A percentile compares a stretch with the other conserved stretches of the same genome.
These are phyloP conservation scores for Hydrotaea cyrtoneurina DNA, from an alignment of 2,888 invertebrate species.

Conservation along the genomic window DNA sequence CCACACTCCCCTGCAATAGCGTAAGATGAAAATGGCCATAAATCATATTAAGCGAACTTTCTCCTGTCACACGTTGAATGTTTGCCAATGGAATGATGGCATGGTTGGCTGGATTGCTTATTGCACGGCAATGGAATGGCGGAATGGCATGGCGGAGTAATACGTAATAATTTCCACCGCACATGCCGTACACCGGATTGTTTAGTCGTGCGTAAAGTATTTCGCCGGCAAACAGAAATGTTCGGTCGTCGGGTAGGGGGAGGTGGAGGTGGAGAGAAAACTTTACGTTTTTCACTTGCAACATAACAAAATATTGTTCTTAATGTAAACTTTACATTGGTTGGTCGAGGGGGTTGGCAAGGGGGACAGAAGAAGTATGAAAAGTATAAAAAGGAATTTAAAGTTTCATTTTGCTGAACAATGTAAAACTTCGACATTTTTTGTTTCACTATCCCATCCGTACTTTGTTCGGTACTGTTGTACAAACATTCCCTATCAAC, in stretches of 20 bases:
- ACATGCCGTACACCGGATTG: constrained; percentile 13
- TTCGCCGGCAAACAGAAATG: background rate
- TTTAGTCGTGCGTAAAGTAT: constrained; percentile 43
- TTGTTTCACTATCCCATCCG: constrained; percentile 1
- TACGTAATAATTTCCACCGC: constrained; percentile 50
- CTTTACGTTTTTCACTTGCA: constrained; percentile 19
- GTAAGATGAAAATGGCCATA: constrained; percentile 44
- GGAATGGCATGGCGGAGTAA: background rate
- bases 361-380: background rate
- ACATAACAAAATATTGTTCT: constrained; percentile 43
- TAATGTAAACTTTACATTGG: constrained; percentile 27
- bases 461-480: background rate
- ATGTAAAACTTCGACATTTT: constrained; percentile 9
- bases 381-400: constrained; percentile 11
- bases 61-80: constrained; percentile 38
- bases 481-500: background rate
- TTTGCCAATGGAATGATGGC: background rate
- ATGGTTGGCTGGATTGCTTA: background rate
- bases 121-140: background rate
- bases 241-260: too few relatives aligned
- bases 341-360: background rate
- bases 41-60: constrained; percentile 52
- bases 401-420: constrained; percentile 15
- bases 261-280: background rate
- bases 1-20: background rate